Base-by-base conservation (phyloP, 2,888 invertebrate species). In the Tiliacea citrago region DNA sequence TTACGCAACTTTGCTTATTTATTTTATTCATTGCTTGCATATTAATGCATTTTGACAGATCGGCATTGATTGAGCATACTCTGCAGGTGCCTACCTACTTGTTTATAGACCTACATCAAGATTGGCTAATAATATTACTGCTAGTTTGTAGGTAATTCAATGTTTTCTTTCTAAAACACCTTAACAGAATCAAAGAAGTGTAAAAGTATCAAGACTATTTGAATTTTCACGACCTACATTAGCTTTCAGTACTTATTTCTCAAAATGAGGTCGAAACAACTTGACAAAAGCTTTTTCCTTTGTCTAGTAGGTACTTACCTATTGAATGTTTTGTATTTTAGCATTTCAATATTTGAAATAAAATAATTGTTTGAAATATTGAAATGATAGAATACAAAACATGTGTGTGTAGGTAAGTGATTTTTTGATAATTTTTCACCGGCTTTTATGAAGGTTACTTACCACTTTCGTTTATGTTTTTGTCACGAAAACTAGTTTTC, bases 301-400 rank as follows among this genome's bases (percentile, higher is more conserved):
- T 21, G 16, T n/a, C 16, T 51, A n/a, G n/a, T 42, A 42, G 42
- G 42, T 42, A 42, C 9, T 8, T 18, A n/a, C 5, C 9, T 4
- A 24, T 53, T 53, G 35, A 73, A 53, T 62, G 13, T 29, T 42
- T 53, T 63, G 45, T 62, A 42, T 29, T 53, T 53, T 21, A 16
- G 53, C n/a, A 47, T 61, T 53, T 2, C 0, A 63, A 57, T 29
- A 39, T 47, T 55, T 24, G 1, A 12, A 72, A 12, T n/a, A n/a
- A n/a, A n/a, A n/a, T n/a, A n/a, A n/a, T n/a, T n/a, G n/a, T n/a
- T n/a, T n/a, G n/a, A n/a, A n/a, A n/a, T n/a, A n/a, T n/a, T n/a
- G n/a, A n/a, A n/a, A n/a, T n/a, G n/a, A n/a, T n/a, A n/a, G n/a
- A n/a, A n/a, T n/a, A n/a, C n/a, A n/a, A n/a, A n/a, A n/a, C n/a